Evolutionary conservation across 2,797 vertebrate genomes (phyloP).

Genomic region (Lepilemur septentrionalis): DNA sequence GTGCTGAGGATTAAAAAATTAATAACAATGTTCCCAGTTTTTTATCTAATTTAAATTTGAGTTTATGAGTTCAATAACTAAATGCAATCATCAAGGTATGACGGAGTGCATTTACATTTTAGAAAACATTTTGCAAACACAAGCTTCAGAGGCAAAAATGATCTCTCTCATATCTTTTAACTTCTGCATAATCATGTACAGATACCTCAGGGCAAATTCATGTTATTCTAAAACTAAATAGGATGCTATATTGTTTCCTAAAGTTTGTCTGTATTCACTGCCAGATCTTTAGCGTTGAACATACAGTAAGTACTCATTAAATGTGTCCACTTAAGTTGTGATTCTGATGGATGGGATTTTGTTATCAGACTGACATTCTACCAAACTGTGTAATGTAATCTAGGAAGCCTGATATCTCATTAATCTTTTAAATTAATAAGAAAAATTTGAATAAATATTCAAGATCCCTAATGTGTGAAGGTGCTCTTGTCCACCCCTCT

Average conservation of each 20-base stretch:
- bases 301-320: neutral
- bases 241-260: neutral
- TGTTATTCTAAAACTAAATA: neutral
- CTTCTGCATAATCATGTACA: neutral
- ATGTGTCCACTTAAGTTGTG: neutral
- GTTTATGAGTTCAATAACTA: neutral
- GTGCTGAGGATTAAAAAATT: neutral
- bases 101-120: neutral
- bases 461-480: neutral
- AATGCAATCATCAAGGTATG: neutral
- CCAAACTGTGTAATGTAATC: neutral
- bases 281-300: neutral
- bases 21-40: neutral
- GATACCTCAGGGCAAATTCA: neutral
- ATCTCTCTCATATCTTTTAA: neutral
- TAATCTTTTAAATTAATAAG: neutral
- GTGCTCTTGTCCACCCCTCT: neutral
- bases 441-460: neutral
- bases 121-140: neutral
- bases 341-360: constrained; percentile 22
- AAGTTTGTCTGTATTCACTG: neutral
- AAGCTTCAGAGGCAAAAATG: neutral
- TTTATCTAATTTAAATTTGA: neutral
- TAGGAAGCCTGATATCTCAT: neutral
- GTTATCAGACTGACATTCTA: neutral